These are phyloP conservation scores for Aythya fuligula DNA, from an alignment of 2,797 vertebrate species.

Conservation along the genomic window DNA sequence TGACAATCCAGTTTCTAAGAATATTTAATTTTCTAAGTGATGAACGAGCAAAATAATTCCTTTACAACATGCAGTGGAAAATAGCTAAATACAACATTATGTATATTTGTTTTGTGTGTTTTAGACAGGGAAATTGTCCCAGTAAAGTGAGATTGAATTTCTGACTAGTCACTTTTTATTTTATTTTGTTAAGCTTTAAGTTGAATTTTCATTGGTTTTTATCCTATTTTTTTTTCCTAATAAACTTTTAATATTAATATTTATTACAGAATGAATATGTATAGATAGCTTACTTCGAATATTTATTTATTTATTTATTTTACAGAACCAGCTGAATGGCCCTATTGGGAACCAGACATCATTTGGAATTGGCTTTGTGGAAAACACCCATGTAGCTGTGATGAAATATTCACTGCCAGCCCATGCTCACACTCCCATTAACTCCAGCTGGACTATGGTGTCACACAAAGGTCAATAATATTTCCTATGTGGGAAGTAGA, in stretches of 20 bases:
- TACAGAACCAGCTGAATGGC: background rate
- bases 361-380: background rate
- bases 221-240: background rate
- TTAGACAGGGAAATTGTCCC: background rate
- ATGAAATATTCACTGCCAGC: background rate
- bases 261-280: background rate
- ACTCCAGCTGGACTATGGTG: background rate
- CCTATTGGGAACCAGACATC: background rate
- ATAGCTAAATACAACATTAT: background rate
- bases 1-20: background rate
- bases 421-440: background rate
- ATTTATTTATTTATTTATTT: background rate
- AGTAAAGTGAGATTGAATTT: background rate
- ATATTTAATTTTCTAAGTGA: background rate
- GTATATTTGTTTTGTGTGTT: background rate
- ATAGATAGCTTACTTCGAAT: background rate
- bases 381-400: background rate
- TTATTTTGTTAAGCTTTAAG: background rate
- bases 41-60: background rate
- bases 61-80: background rate
- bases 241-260: background rate
- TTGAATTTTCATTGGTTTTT: background rate
- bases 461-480: background rate
- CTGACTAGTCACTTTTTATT: accelerated
- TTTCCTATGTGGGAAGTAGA: background rate